These are phyloP conservation scores for Stegostoma tigrinum DNA, from an alignment of 2,113 vertebrate species.

Conservation along the genomic window DNA sequence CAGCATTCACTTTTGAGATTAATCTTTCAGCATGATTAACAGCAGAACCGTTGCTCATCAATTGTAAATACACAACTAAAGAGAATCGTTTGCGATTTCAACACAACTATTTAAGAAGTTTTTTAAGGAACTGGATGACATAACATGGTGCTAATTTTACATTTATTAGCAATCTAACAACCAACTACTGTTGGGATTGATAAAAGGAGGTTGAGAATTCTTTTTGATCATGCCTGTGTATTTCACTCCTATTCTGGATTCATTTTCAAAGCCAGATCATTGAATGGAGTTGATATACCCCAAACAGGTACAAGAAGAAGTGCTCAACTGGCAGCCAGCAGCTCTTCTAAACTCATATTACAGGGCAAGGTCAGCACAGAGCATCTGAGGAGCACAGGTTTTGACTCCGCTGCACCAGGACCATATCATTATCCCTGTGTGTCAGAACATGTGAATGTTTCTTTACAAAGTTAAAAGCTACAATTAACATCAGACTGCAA, in stretches of 20 bases:
- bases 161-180: background rate
- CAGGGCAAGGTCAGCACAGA: conserved; percentile 11
- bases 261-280: background rate
- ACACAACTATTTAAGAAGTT: background rate
- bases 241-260: background rate
- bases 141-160: background rate
- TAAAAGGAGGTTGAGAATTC: background rate
- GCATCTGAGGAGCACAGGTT: background rate
- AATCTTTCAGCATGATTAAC: background rate
- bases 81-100: background rate
- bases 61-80: background rate
- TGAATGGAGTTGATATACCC: background rate
- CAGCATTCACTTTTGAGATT: background rate
- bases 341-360: background rate
- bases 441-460: background rate
- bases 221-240: background rate
- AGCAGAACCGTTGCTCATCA: background rate
- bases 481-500: background rate
- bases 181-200: background rate
- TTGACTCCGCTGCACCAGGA: background rate
- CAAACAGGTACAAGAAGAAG: background rate
- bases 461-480: conserved; percentile 7
- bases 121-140: background rate
- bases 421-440: background rate
- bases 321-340: background rate